Conservation (phyloP, 2,113 vertebrate genomes). For the Notiomystis cincta region DNA sequence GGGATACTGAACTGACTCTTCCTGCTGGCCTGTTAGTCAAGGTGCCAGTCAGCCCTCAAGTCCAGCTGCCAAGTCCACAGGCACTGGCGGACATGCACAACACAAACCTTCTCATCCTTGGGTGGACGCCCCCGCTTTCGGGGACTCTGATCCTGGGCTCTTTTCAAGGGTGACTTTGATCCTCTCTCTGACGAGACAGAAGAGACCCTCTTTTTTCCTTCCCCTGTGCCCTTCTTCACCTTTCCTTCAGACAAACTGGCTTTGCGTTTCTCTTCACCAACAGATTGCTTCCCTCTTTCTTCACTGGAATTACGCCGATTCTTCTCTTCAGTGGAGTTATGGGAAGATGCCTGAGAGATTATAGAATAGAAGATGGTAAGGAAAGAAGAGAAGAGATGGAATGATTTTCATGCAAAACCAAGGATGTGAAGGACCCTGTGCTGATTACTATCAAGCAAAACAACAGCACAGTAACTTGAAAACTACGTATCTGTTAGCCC, state of each 20-base stretch:
- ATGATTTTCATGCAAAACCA: constrained; percentile 47
- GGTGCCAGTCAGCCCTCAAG: constrained; percentile 13
- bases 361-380: constrained; percentile 65
- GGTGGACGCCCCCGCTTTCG: constrained; percentile 88
- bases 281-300: constrained; percentile 80
- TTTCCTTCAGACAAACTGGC: constrained; percentile 75
- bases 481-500: neutral
- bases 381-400: constrained; percentile 46
- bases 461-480: neutral
- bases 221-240: constrained; percentile 75
- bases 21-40: neutral
- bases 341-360: constrained; percentile 78
- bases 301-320: constrained; percentile 81
- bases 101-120: constrained; percentile 92
- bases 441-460: neutral
- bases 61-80: constrained; percentile 45
- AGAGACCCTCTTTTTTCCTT: constrained; percentile 77
- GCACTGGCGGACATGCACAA: constrained; percentile 45
- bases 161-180: constrained; percentile 77
- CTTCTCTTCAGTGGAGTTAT: constrained; percentile 79
- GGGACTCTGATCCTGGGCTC: constrained; percentile 87
- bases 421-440: constrained; percentile 21
- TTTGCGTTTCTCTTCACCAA: constrained; percentile 84
- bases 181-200: constrained; percentile 76
- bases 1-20: neutral